A percentile compares a stretch with the other conserved stretches of the same genome.
phyloP scores from a whole-genome alignment of 2,113 vertebrate species.

The Chloroceryle aenea region DNA sequence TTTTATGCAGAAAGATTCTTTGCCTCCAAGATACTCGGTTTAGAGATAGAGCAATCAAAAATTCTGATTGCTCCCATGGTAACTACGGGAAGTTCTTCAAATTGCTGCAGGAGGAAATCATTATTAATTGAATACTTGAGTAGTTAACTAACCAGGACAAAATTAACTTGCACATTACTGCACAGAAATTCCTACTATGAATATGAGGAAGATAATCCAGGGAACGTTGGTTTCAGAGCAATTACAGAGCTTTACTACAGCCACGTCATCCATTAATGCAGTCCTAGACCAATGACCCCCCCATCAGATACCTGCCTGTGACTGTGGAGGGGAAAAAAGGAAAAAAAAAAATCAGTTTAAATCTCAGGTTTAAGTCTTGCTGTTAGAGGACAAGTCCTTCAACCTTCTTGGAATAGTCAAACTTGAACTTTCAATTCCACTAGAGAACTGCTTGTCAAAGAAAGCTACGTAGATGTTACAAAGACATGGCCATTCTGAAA shows the following conservation, averaged over 20 bases:
- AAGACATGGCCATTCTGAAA: neutral
- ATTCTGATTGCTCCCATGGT: conserved; percentile 57
- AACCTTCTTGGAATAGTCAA: neutral
- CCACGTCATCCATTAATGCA: neutral
- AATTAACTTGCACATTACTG: neutral
- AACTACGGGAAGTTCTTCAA: conserved; percentile 52
- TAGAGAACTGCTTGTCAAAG: neutral
- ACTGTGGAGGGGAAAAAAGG: neutral
- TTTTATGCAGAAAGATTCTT: conserved; percentile 49
- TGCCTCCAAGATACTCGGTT: neutral
- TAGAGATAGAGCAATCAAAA: conserved; percentile 54
- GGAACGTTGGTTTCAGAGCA: neutral
- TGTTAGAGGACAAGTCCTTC: neutral
- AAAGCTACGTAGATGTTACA: neutral
- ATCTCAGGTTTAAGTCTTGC: neutral
- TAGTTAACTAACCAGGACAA: neutral
- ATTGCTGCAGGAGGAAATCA: neutral
- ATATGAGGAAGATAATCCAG: neutral
- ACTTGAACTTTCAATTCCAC: neutral
- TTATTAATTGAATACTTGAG: conserved; percentile 5
- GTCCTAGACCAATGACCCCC: neutral
- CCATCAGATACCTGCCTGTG: neutral
- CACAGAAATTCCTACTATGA: neutral
- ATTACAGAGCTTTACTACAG: neutral
- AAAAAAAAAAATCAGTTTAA: neutral